Conservation (phyloP, 2,113 vertebrate species). For the Dasyprocta punctata region DNA sequence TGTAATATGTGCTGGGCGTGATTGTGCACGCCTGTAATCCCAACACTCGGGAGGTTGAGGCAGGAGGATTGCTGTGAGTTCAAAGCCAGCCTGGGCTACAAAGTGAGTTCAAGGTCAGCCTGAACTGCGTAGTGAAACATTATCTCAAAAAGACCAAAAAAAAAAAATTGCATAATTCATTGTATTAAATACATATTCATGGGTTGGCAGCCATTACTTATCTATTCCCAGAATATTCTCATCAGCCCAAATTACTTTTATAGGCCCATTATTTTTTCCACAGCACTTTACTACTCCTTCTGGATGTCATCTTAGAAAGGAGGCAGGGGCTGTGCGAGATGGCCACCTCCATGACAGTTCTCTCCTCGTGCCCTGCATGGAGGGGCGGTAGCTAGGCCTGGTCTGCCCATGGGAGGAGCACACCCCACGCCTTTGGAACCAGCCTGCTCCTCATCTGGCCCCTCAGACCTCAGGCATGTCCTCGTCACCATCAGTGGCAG, state of each 20-base stretch:
- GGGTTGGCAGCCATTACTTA: neutral
- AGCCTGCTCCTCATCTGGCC: neutral
- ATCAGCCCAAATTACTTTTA: neutral
- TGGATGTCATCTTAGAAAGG: neutral
- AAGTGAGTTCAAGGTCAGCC: neutral
- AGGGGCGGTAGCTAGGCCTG: accelerated
- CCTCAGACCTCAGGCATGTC: neutral
- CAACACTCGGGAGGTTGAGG: neutral
- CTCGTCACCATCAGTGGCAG: neutral
- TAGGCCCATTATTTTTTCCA: neutral
- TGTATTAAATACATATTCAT: no score
- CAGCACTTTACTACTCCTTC: no score
- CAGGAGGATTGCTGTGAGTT: neutral
- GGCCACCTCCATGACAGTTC: neutral
- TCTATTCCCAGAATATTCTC: neutral
- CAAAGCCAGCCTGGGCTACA: neutral
- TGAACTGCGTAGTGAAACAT: neutral
- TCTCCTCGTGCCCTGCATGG: neutral
- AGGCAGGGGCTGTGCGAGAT: no score
- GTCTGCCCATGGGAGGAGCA: neutral
- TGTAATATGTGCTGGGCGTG: no score
- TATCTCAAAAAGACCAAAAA: neutral
- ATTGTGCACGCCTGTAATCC: neutral
- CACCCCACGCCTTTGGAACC: no score
- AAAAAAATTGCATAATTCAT: neutral